Evolutionary conservation across 2,113 vertebrate species (phyloP), one percentile per base, ranked within the genome.

Genomic region (Tor tambroides): DNA sequence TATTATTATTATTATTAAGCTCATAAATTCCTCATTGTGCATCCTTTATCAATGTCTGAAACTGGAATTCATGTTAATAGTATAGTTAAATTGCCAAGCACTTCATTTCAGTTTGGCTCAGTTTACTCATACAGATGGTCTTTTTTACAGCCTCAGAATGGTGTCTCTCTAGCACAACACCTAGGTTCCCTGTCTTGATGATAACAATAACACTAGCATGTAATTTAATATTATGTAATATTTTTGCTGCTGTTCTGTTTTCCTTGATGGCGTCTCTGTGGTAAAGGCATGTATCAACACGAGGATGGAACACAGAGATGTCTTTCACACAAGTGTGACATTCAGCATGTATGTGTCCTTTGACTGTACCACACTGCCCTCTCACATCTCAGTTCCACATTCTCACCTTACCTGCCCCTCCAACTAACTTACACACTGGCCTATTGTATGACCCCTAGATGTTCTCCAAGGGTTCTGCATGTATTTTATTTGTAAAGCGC

Each of bases 301-400:
- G 51, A 85, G 51, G 65, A 56, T 71, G 69, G 77, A 83, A 76
- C 61, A 78, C 46, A 63, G 83, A 87, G 51, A 59, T 85, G 72
- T 79, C 83, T 81, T 28, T 87, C 86, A 86, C 65, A 77, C 56
- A 67, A 63, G 56, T 72, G 83, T 82, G 78, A 85, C 26, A 78
- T 85, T 87, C 74, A 79, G 86, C 79, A 77, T 87, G 59, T 59
- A 49, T 49, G 56, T 72, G 46, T 83, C 46, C 38, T 71, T n/a
- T 46, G 67, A 71, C 54, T 79, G 51, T 43, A 49, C n/a, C 85
- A 83, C 85, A 83, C 69, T 80, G 56, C 65, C 82, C 28, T 76
- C 87, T 89, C 67, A 7, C 88, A 78, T 32, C 63, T 80, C 28
- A n/a, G 38, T 74, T 85, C n/a, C 43, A 80, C 61, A 77, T 84